phyloP scores from a whole-genome alignment of 2,888 invertebrate species.

The Drosophila lutescens region DNA sequence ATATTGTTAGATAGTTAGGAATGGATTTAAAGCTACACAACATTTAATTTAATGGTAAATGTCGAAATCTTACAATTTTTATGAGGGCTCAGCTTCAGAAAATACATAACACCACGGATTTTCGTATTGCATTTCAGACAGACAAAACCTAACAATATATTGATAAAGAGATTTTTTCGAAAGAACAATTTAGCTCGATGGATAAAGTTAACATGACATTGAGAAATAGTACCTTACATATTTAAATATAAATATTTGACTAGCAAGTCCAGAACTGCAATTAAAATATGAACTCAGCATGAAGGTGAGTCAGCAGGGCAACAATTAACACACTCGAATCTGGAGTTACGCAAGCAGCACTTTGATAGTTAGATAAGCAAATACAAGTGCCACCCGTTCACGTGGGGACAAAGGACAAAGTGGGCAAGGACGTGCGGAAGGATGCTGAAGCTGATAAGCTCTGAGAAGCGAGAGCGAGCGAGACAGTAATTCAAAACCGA shows the following conservation, averaged over 20 bases:
- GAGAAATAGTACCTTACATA: too few relatives aligned
- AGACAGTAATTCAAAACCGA: conserved; percentile 66
- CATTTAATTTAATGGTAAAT: too few relatives aligned
- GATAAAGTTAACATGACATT: too few relatives aligned
- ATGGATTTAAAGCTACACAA: too few relatives aligned
- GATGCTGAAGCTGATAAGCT: conserved; percentile 67
- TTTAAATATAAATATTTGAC: conserved; percentile 53
- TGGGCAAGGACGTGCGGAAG: conserved; percentile 67
- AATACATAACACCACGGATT: too few relatives aligned
- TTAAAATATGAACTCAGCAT: conserved; percentile 35
- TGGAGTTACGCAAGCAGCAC: conserved; percentile 69
- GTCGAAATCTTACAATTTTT: too few relatives aligned
- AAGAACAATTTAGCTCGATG: too few relatives aligned
- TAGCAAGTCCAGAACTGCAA: conserved; percentile 43
- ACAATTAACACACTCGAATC: conserved; percentile 75
- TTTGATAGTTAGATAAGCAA: conserved; percentile 80
- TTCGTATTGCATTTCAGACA: too few relatives aligned
- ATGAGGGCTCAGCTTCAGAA: too few relatives aligned
- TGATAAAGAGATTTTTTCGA: too few relatives aligned
- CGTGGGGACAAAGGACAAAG: conserved; percentile 50
- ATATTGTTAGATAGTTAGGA: too few relatives aligned
- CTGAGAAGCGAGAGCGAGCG: neutral
- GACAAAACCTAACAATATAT: too few relatives aligned
- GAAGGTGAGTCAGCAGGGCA: conserved; percentile 27
- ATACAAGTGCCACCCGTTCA: conserved; percentile 54